phyloP scores from a whole-genome alignment of 2,797 vertebrate species.

The Gobionotothen gibberifrons region DNA sequence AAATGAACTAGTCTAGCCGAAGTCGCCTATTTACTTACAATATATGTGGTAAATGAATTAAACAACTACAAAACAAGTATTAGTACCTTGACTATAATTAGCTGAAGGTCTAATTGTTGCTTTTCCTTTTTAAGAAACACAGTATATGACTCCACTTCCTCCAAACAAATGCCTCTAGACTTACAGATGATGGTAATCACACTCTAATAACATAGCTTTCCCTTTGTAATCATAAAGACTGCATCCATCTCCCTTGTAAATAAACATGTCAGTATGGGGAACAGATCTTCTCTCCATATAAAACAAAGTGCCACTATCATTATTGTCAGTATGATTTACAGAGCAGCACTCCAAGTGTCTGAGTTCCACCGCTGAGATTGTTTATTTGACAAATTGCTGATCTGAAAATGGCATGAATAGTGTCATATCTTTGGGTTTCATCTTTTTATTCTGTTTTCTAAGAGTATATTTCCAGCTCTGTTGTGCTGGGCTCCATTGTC shows the following conservation, averaged over 20 bases:
- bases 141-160: constrained; percentile 4
- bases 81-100: not conserved
- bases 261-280: constrained; percentile 33
- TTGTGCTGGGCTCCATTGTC: constrained; percentile 16
- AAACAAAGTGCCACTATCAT: constrained; percentile 41
- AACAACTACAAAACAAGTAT: not conserved
- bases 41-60: not conserved
- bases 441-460: constrained; percentile 45
- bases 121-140: not conserved
- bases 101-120: not conserved
- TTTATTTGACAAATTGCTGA: constrained; percentile 51
- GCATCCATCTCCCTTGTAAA: constrained; percentile 28
- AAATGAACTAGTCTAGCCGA: no score
- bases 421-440: constrained; percentile 40
- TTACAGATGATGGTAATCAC: constrained; percentile 36
- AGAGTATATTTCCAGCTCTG: constrained; percentile 40
- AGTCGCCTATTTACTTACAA: not conserved
- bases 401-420: constrained; percentile 25
- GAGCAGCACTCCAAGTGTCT: constrained; percentile 27
- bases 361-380: constrained; percentile 30
- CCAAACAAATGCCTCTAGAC: constrained; percentile 28
- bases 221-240: constrained; percentile 19
- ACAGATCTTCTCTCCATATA: constrained; percentile 7
- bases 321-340: constrained; percentile 51
- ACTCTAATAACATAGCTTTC: constrained; percentile 28